Evolutionary conservation across 2,888 invertebrate species (phyloP).

Genomic region (Xylocampa areola): DNA sequence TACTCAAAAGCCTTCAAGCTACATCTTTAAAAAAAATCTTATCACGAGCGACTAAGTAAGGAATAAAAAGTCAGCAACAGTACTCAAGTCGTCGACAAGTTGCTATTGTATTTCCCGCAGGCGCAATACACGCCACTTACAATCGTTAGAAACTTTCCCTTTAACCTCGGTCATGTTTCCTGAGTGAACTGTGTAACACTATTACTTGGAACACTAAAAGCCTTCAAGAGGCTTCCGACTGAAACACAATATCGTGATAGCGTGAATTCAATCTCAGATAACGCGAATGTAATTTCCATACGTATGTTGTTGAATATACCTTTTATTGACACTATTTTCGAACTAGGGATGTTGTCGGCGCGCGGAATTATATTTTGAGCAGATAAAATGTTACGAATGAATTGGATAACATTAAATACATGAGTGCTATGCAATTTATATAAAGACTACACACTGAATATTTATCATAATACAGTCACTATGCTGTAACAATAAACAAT

Average conservation of each 20-base stretch:
- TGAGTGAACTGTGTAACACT: slow-evolving; percentile 22
- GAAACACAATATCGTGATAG: slow-evolving; percentile 31
- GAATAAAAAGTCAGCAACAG: slow-evolving; percentile 13
- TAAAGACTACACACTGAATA: no score
- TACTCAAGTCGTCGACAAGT: slow-evolving; percentile 9
- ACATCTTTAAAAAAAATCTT: neutral
- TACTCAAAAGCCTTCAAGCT: neutral
- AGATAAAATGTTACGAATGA: no score
- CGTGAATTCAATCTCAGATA: slow-evolving; percentile 40
- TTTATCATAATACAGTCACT: no score
- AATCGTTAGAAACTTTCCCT: slow-evolving; percentile 4
- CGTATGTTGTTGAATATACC: slow-evolving; percentile 1
- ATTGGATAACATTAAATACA: no score
- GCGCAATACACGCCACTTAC: slow-evolving; percentile 14
- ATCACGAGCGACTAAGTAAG: neutral
- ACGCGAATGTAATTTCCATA: slow-evolving; percentile 38
- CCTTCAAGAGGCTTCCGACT: slow-evolving; percentile 26
- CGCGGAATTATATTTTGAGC: no score
- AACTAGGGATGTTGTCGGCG: no score
- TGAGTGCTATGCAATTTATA: no score
- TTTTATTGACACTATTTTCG: slow-evolving; percentile 7
- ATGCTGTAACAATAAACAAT: no score
- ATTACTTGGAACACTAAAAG: slow-evolving; percentile 31
- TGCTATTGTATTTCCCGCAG: slow-evolving; percentile 31
- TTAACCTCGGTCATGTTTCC: slow-evolving; percentile 3